Evolutionary conservation across 1,140 invertebrate genomes (phyloP).

Genomic region (Drosophila triauraria): DNA sequence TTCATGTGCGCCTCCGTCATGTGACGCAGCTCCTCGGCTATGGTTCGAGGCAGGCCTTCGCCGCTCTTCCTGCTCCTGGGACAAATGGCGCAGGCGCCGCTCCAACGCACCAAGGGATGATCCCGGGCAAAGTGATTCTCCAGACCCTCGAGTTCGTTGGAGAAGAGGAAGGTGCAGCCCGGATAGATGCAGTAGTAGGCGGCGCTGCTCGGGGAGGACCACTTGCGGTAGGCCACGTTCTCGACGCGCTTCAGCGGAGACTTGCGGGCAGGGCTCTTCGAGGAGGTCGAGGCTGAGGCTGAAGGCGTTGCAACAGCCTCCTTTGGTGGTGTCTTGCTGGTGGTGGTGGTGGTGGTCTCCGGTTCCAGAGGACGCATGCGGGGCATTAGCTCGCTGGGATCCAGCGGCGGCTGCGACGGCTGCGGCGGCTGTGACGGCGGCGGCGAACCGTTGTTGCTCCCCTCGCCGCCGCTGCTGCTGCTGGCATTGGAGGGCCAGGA

Average conservation of each 20-base stretch:
- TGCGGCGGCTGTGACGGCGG: too few relatives aligned
- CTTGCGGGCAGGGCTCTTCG: neutral
- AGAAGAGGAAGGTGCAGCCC: constrained; percentile 60
- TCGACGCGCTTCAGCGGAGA: constrained; percentile 26
- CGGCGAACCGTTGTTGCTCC: neutral
- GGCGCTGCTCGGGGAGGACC: neutral
- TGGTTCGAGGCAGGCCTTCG: neutral
- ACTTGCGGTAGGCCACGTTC: constrained; percentile 54
- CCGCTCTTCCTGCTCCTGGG: neutral
- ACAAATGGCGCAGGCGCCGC: constrained; percentile 57
- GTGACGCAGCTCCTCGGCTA: constrained; percentile 46
- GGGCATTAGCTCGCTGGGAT: constrained; percentile 34
- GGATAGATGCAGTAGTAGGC: constrained; percentile 56
- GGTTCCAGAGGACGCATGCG: constrained; percentile 30
- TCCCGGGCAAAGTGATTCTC: constrained; percentile 61
- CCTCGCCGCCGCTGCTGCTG: constrained; percentile 6
- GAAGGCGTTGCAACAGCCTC: too few relatives aligned
- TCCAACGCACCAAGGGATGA: constrained; percentile 57
- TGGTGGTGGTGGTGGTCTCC: neutral
- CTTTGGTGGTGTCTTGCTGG: too few relatives aligned
- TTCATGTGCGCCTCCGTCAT: constrained; percentile 39
- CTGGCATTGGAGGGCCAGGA: neutral
- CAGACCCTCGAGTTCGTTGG: constrained; percentile 62
- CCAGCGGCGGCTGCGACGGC: neutral
- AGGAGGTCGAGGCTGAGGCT: neutral